These are phyloP conservation scores for Neomorphus geoffroyi DNA, from an alignment of 2,797 vertebrate genomes.

Conservation along the genomic window DNA sequence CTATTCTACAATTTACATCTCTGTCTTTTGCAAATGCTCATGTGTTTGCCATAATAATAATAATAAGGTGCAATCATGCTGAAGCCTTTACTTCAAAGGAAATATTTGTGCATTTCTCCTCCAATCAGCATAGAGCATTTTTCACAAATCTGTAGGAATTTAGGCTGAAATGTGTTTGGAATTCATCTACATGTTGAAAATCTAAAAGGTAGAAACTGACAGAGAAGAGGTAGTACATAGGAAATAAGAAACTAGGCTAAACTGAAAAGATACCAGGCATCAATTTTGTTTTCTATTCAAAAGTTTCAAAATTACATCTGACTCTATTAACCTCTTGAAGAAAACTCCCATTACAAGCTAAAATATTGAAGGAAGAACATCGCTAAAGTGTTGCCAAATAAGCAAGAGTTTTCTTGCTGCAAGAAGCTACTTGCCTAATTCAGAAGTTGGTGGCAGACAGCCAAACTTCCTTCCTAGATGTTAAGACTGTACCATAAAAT, in stretches of 20 bases:
- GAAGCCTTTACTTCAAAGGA: background rate
- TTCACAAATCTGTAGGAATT: background rate
- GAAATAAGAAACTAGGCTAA: background rate
- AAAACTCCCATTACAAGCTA: background rate
- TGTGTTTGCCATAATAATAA: background rate
- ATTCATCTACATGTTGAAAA: background rate
- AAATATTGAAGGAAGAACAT: conserved; percentile 46
- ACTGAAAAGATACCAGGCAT: background rate
- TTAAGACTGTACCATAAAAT: conserved; percentile 69
- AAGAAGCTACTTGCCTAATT: conserved; percentile 38
- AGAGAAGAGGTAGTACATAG: fast-evolving
- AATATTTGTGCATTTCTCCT: background rate
- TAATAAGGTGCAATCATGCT: background rate
- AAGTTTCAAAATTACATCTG: background rate
- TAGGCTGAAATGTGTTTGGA: background rate
- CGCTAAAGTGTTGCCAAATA: conserved; percentile 40
- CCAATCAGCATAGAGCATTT: background rate
- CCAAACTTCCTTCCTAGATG: conserved; percentile 52
- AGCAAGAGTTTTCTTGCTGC: conserved; percentile 4
- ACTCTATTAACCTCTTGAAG: conserved; percentile 17
- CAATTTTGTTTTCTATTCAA: background rate
- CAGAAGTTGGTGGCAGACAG: conserved; percentile 33
- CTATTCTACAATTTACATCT: background rate
- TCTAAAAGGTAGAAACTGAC: background rate
- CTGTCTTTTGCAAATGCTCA: background rate